Conservation (phyloP, 2,113 vertebrate genomes). For the Thamnaconus septentrionalis region DNA sequence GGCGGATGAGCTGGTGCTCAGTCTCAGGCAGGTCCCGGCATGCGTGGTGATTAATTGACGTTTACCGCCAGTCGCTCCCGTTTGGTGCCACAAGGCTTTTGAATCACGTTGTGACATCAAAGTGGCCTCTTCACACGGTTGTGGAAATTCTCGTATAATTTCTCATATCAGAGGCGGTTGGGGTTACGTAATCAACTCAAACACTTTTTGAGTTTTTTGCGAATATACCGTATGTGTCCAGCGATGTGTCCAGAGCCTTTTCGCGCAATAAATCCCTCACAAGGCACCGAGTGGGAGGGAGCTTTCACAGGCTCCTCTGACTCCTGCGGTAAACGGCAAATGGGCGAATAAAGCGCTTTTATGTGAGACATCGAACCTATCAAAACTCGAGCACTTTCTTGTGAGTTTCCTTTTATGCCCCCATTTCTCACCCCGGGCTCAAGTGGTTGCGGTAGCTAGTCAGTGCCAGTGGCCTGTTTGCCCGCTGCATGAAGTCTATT, state of each 20-base stretch:
- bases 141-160: conserved; percentile 7
- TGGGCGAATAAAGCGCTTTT: conserved; percentile 48
- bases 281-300: conserved; percentile 53
- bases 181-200: conserved; percentile 19
- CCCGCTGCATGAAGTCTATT: conserved; percentile 27
- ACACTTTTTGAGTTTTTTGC: too few species aligned
- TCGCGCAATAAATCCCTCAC: conserved; percentile 43
- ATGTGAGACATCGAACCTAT: conserved; percentile 40
- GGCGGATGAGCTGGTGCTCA: background rate
- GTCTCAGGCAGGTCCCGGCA: background rate
- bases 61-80: conserved; percentile 17
- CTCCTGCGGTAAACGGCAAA: conserved; percentile 58
- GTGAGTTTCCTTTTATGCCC: conserved; percentile 29
- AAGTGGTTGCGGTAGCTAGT: conserved; percentile 15
- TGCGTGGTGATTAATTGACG: conserved; percentile 14
- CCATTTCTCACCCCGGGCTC: conserved; percentile 40
- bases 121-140: background rate
- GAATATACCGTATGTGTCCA: background rate
- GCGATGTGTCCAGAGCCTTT: conserved; percentile 30
- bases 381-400: conserved; percentile 29
- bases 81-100: conserved; percentile 5
- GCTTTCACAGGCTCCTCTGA: conserved; percentile 65
- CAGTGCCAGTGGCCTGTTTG: conserved; percentile 22
- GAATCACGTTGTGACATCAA: conserved; percentile 19
- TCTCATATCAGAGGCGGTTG: background rate